Percentiles rank a stretch among this genome's conserved stretches.
Conservation (phyloP, 2,888 invertebrate species). For the Lepidocyrtinus sp. region DNA sequence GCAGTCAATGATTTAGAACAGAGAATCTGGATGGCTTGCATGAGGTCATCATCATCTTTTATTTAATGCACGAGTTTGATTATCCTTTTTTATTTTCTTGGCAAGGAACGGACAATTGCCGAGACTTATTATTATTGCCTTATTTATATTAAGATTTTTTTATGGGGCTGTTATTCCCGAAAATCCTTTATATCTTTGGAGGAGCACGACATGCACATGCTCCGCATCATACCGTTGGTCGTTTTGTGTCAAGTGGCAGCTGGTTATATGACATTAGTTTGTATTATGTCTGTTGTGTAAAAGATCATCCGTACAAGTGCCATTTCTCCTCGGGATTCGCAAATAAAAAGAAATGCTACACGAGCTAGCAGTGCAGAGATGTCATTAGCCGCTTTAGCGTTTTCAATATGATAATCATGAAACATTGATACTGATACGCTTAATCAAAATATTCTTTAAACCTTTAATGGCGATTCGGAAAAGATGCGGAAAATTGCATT, state of each 20-base stretch:
- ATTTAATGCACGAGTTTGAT: not conserved
- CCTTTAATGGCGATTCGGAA: not conserved
- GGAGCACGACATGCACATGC: not conserved
- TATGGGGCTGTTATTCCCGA: not conserved
- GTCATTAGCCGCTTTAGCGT: slow-evolving; percentile 13
- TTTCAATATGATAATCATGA: too few species aligned
- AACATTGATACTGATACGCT: too few species aligned
- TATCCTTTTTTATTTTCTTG: slow-evolving; percentile 7
- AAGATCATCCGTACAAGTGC: not conserved
- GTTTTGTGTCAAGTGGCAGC: not conserved
- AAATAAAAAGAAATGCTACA: not conserved
- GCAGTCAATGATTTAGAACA: slow-evolving; percentile 33
- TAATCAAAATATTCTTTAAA: too few species aligned
- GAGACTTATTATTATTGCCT: slow-evolving; percentile 10
- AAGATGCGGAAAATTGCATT: not conserved
- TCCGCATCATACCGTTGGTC: not conserved
- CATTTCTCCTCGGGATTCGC: not conserved
- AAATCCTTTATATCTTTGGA: not conserved
- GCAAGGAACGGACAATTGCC: slow-evolving; percentile 7
- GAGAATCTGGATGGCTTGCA: not conserved
- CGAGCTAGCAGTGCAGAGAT: not conserved
- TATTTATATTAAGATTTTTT: slow-evolving; percentile 13
- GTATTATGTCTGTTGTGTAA: not conserved
- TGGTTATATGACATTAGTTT: not conserved
- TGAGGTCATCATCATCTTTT: not conserved